Base-by-base conservation (phyloP, 2,888 invertebrate genomes). In the Craniophora ligustri region DNA sequence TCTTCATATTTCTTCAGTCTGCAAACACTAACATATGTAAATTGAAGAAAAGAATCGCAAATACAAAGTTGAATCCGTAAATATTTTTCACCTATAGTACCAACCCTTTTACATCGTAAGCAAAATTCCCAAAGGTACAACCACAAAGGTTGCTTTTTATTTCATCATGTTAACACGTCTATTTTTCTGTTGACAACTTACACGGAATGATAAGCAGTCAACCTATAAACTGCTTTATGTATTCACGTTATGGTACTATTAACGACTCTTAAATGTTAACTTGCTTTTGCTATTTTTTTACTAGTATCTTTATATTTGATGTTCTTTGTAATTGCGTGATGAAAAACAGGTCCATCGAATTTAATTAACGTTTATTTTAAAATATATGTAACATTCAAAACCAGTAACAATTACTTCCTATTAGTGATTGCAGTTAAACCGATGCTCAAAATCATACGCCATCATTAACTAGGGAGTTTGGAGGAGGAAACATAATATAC, bases 61-160 rank as follows among this genome's bases (percentile, higher is more conserved):
- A 47, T 47, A 35, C 38, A 26, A 50, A 49, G 32, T 57, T 55
- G 35, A 45, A 49, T 32, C 32, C 28, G 40, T 47, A 53, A 30
- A 48, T 18, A 40, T 51, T 69, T 59, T 57, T 45, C 19, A 38
- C 14, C 18, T 42, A 16, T 45, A 34, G 30, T 8, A 32, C 34
- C 50, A 28, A 45, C 35, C 42, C 45, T 47, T 56, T 44, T 48
- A 36, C 39, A 28, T 23, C 31, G 36, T 53, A 44, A 55, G 41
- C 38, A 49, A 19, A 50, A 67, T 42, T 56, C 58, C 38, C 50
- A 21, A 15, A 60, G 46, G 47, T 50, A 45, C 45, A 35, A 42
- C 46, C 21, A 32, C 26, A 57, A 49, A 55, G 51, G 53, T 45
- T 51, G 35, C 39, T 58, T 58, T 66, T 61, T 58, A 53, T 35